phyloP scores from a whole-genome alignment of 2,113 vertebrate species.

The Eleginops maclovinus region DNA sequence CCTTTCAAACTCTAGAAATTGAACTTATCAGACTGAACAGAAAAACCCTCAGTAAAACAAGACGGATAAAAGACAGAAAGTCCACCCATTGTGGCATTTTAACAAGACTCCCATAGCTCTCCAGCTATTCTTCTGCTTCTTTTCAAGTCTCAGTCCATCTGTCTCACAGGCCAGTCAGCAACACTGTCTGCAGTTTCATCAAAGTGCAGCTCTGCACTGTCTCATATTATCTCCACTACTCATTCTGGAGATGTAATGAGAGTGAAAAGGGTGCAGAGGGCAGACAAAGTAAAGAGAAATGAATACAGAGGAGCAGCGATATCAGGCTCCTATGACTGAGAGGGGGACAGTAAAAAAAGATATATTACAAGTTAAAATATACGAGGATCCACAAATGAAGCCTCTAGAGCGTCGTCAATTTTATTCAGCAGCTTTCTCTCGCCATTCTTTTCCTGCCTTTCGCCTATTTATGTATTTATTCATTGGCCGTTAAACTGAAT shows the following conservation, averaged over 20 bases:
- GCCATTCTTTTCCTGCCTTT: constrained; percentile 5
- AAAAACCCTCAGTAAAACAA: neutral
- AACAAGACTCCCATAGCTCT: constrained; percentile 36
- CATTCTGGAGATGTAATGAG: constrained; percentile 60
- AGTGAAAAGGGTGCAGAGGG: constrained; percentile 38
- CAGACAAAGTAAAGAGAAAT: constrained; percentile 37
- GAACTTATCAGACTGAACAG: constrained; percentile 7
- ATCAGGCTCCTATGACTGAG: constrained; percentile 42
- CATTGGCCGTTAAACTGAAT: constrained; percentile 24
- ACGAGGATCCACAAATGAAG: constrained; percentile 33
- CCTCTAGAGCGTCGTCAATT: constrained; percentile 24
- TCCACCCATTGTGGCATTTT: constrained; percentile 42
- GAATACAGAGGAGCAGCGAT: constrained; percentile 45
- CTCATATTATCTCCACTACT: constrained; percentile 42
- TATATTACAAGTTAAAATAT: constrained; percentile 46
- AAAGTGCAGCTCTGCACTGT: constrained; percentile 31
- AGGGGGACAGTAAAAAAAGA: constrained; percentile 34
- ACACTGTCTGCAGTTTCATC: constrained; percentile 20
- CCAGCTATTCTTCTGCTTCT: constrained; percentile 25
- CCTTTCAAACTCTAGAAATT: neutral
- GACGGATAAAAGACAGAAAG: constrained; percentile 5
- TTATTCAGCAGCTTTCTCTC: constrained; percentile 35
- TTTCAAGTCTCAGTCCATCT: constrained; percentile 44
- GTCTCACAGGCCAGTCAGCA: constrained; percentile 49
- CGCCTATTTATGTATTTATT: constrained; percentile 21